phyloP scores from a whole-genome alignment of 2,797 vertebrate genomes.

The Pyrrhura leucotis region DNA sequence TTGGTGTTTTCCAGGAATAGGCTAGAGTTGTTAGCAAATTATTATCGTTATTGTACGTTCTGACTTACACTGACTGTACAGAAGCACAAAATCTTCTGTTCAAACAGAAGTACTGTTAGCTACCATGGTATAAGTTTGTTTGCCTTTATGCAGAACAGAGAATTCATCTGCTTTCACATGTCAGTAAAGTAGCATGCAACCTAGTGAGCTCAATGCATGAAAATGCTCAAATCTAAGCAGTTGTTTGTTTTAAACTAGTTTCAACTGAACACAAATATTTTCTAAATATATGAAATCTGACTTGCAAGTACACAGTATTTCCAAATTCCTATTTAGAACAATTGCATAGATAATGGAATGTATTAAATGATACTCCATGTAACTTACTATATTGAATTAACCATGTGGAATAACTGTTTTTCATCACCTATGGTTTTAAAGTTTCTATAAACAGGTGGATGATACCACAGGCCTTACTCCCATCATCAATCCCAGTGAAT shows the following conservation, averaged over 20 bases:
- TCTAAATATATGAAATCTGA: not conserved
- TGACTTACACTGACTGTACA: not conserved
- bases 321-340: not conserved
- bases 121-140: not conserved
- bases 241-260: not conserved
- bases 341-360: not conserved
- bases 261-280: not conserved
- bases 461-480: not conserved
- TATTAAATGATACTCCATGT: not conserved
- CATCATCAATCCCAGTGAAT: not conserved
- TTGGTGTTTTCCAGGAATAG: constrained; percentile 84
- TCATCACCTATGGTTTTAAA: not conserved
- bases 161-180: not conserved
- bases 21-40: constrained; percentile 78
- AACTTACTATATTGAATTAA: not conserved
- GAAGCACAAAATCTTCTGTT: not conserved
- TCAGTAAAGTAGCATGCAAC: not conserved
- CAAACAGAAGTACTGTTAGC: not conserved
- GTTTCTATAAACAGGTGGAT: not conserved
- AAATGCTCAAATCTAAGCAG: not conserved
- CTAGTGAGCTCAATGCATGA: not conserved
- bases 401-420: not conserved
- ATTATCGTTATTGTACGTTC: not conserved
- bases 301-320: not conserved
- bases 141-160: not conserved